phyloP scores from a whole-genome alignment of 2,888 invertebrate genomes.

The Hemicrepidius hirtus region DNA sequence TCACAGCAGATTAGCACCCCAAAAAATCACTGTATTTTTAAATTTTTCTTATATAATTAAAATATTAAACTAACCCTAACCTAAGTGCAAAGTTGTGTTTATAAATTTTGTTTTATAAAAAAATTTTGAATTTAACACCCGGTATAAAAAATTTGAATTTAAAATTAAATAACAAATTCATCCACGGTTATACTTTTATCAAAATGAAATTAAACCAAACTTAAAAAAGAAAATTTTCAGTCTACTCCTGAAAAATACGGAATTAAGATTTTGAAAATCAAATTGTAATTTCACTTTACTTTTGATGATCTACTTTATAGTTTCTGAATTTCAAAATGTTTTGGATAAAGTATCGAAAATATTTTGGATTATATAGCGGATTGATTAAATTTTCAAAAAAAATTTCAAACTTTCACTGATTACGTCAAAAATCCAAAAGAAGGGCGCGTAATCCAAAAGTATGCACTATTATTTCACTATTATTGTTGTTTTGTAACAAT shows the following conservation, averaged over 20 bases:
- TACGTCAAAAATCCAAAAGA: slow-evolving; percentile 22
- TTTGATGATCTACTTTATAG: too few species aligned
- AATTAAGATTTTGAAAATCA: too few species aligned
- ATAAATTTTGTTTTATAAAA: slow-evolving; percentile 7
- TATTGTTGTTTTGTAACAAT: slow-evolving; percentile 22
- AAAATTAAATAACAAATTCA: not conserved
- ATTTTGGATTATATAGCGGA: too few species aligned
- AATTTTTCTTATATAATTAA: not conserved
- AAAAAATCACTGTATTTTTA: not conserved
- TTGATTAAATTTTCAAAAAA: not conserved
- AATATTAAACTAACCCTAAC: not conserved
- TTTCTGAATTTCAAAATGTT: too few species aligned
- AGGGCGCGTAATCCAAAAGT: slow-evolving; percentile 41
- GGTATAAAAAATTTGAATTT: not conserved
- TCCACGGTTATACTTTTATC: not conserved
- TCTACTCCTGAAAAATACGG: too few species aligned
- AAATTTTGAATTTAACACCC: slow-evolving; percentile 6
- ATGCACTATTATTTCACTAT: slow-evolving; percentile 35
- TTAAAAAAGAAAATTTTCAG: too few species aligned
- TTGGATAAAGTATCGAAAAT: too few species aligned
- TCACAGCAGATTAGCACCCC: not conserved
- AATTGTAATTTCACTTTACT: too few species aligned
- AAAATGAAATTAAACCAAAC: too few species aligned
- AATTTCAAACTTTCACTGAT: slow-evolving; percentile 9
- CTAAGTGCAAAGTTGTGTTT: not conserved